Evolutionary conservation across 1,140 invertebrate genomes (phyloP).

Genomic region (Eurosta solidaginis): DNA sequence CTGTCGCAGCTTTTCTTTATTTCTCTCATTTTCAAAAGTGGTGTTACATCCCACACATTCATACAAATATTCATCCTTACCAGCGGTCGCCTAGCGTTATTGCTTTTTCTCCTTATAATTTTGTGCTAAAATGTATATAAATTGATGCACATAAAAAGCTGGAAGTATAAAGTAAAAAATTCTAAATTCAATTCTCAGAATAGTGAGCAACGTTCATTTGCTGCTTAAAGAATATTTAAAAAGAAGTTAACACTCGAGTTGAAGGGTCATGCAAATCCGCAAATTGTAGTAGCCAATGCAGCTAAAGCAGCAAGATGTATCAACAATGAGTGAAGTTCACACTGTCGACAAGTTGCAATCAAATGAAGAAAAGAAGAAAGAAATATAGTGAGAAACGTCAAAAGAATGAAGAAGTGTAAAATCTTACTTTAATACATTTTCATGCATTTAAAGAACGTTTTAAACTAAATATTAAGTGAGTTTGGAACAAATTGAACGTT

Average conservation of each 20-base stretch:
- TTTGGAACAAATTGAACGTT: too few relatives aligned
- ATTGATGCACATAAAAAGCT: background rate
- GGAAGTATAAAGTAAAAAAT: conserved; percentile 48
- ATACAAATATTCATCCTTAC: background rate
- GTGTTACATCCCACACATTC: background rate
- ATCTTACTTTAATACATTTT: too few relatives aligned
- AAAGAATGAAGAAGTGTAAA: background rate
- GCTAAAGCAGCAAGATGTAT: background rate
- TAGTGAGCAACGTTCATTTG: conserved; percentile 34
- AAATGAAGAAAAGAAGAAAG: conserved; percentile 9
- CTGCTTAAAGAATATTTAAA: conserved; percentile 26
- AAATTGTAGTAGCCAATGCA: background rate
- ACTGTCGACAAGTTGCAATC: background rate
- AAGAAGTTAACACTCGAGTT: conserved; percentile 31
- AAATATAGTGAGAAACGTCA: background rate
- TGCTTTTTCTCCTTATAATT: background rate
- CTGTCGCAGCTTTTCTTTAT: background rate
- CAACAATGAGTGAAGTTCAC: background rate
- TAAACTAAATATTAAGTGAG: too few relatives aligned
- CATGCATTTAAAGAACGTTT: too few relatives aligned
- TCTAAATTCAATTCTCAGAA: conserved; percentile 56
- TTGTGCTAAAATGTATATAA: background rate
- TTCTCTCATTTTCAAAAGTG: background rate
- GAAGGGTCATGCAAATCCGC: conserved; percentile 30
- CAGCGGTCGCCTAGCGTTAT: background rate